These are phyloP conservation scores for Rhingia rostrata DNA, from an alignment of 2,888 invertebrate species.

Conservation along the genomic window DNA sequence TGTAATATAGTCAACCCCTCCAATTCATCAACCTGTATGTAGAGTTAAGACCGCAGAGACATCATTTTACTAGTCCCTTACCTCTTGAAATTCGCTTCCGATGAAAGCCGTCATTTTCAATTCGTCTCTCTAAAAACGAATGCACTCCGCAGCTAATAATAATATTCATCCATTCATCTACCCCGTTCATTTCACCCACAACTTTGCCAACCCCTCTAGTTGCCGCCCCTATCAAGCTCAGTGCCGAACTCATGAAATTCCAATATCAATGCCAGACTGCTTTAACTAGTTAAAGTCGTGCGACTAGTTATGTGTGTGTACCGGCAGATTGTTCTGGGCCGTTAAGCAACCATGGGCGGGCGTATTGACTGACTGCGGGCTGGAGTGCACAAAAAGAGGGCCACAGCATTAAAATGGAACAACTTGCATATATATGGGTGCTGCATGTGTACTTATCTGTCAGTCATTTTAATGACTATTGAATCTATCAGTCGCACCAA, in stretches of 20 bases:
- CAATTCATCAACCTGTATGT: neutral
- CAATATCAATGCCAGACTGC: slow-evolving; percentile 48
- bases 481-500: slow-evolving; percentile 40
- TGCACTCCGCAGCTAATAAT: slow-evolving; percentile 20
- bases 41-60: neutral
- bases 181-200: slow-evolving; percentile 9
- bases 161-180: slow-evolving; percentile 21
- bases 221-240: neutral
- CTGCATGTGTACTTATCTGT: slow-evolving; percentile 15
- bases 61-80: slow-evolving; percentile 8
- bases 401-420: slow-evolving; percentile 34
- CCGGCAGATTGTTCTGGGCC: slow-evolving; percentile 16
- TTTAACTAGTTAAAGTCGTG: slow-evolving; percentile 49
- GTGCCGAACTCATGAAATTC: slow-evolving; percentile 46
- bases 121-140: slow-evolving; percentile 3
- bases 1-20: neutral
- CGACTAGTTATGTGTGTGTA: slow-evolving; percentile 6
- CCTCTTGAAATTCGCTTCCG: neutral
- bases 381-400: slow-evolving; percentile 15
- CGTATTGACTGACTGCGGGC: slow-evolving; percentile 1
- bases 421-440: slow-evolving; percentile 25
- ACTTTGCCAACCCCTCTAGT: neutral
- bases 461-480: slow-evolving; percentile 43
- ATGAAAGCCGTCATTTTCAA: slow-evolving; percentile 4
- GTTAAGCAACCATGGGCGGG: slow-evolving; percentile 1